Evolutionary conservation across 1,140 invertebrate species (phyloP), one percentile per base, ranked within the genome.

Genomic region (Elysia chlorotica): DNA sequence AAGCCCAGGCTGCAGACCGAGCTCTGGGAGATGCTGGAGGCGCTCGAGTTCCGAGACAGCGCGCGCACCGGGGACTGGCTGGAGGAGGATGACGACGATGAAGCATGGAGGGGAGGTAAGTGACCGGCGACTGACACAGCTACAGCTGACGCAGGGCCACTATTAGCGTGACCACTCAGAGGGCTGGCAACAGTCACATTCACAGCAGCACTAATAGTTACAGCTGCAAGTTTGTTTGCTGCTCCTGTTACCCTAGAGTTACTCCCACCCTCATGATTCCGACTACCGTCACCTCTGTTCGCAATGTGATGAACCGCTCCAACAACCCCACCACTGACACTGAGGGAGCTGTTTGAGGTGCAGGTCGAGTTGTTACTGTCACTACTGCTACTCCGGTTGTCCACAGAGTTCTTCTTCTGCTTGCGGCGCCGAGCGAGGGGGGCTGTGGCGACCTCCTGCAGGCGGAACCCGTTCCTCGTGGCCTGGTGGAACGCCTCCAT

Each of bases 401-500:
- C 82, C 4, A 73, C 73, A 3, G 82, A 82, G 66, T 77, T 82
- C 71, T 93, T 93, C 77, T 93, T 93, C 71, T 90, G 82, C 78
- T 92, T 90, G 10, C 93, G 86, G 33, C 93, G 86, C 83, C 93
- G 92, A 38, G 92, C 93, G 25, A 94, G 84, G 74, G 92, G 92
- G 0, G 93, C 92, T 68, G 90, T 92, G 31, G 89, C 87, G 70
- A 93, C 92, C 71, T 89, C 90, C 81, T 92, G 90, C n/a, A 93
- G 82, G 35, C 92, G 87, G 83, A 94, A 94, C 4, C 93, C 92
- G 79, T 92, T 91, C 28, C 89, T 82, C 56, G 92, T 90, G 10
- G 92, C 92, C 79, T 90, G 88, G 76, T 93, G 91, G 85, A 93
- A 93, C 36, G 92, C 92, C 82, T 89, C 88, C 77, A 92, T 90